phyloP scores from a whole-genome alignment of 2,888 invertebrate genomes.

The Lasioglossum leucozonium region DNA sequence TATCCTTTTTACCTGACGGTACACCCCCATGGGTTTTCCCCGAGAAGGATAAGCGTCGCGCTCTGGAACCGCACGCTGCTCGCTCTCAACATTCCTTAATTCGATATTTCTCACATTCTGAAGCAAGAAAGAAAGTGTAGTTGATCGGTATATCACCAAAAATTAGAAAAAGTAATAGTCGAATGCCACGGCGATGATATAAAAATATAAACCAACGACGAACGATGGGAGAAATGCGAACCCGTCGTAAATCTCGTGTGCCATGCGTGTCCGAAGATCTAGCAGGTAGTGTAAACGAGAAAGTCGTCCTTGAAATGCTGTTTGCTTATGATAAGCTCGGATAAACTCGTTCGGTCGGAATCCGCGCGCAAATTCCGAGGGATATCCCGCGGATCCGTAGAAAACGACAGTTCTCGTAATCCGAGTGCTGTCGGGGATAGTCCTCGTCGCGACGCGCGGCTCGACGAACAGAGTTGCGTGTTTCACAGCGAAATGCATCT shows the following conservation, averaged over 20 bases:
- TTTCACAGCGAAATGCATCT: constrained; percentile 21
- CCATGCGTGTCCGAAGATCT: not conserved
- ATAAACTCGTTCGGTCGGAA: constrained; percentile 49
- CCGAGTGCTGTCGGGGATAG: constrained; percentile 10
- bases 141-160: no score
- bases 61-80: no score
- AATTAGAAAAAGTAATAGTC: not conserved
- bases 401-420: constrained; percentile 51
- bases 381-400: constrained; percentile 42
- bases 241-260: constrained; percentile 10
- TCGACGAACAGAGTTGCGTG: constrained; percentile 12
- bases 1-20: no score
- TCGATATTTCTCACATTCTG: no score
- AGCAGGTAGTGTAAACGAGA: constrained; percentile 29
- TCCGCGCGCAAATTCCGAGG: constrained; percentile 27
- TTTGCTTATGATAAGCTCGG: constrained; percentile 51
- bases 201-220: constrained; percentile 12
- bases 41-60: no score
- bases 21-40: no score
- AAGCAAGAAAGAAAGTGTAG: no score
- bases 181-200: not conserved
- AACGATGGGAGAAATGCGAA: not conserved
- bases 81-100: no score
- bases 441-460: not conserved
- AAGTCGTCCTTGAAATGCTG: constrained; percentile 49